phyloP scores from a whole-genome alignment of 2,888 invertebrate genomes.

The Sicus ferrugineus region DNA sequence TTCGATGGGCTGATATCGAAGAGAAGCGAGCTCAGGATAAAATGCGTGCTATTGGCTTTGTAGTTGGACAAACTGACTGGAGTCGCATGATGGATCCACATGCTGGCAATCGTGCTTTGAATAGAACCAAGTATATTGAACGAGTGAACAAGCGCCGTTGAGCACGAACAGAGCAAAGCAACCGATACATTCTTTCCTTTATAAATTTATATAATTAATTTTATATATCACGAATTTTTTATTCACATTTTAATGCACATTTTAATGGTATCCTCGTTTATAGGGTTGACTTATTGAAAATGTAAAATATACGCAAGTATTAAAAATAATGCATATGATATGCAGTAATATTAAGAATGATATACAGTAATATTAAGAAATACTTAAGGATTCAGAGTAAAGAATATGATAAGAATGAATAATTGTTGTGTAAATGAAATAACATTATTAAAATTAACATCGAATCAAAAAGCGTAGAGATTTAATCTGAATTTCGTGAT shows the following conservation, averaged over 20 bases:
- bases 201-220: background rate
- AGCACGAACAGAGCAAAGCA: conserved; percentile 13
- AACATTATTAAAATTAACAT: no score
- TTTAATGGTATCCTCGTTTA: no score
- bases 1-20: conserved; percentile 97
- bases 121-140: conserved; percentile 92
- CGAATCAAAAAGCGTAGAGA: no score
- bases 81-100: conserved; percentile 92
- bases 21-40: conserved; percentile 90
- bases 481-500: no score
- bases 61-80: conserved; percentile 97
- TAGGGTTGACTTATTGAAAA: no score
- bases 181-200: background rate
- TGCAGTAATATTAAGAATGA: no score
- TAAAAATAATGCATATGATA: background rate
- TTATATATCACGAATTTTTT: no score
- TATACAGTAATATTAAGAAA: background rate
- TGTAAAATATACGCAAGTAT: background rate
- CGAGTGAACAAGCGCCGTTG: conserved; percentile 64
- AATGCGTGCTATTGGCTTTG: conserved; percentile 94
- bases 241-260: no score
- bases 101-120: conserved; percentile 87
- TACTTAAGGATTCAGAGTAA: no score
- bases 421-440: no score
- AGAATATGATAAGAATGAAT: no score